Conservation (phyloP, 2,113 vertebrate genomes). For the Misgurnus mizolepis region DNA sequence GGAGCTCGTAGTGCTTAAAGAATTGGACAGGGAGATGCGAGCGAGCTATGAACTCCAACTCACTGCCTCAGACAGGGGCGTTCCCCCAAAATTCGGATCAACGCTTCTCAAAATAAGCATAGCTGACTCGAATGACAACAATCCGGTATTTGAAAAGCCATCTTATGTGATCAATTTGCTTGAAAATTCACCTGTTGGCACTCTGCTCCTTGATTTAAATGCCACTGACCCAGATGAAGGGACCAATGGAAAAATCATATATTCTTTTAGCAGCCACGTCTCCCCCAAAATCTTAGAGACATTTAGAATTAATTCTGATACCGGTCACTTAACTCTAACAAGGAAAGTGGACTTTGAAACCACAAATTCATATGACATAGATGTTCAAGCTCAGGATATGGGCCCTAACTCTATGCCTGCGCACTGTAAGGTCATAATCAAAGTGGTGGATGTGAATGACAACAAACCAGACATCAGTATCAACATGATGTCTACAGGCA, state of each 20-base stretch:
- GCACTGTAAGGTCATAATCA: constrained; percentile 95
- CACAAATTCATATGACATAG: constrained; percentile 89
- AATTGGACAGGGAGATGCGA: constrained; percentile 88
- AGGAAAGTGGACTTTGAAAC: constrained; percentile 90
- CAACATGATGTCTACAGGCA: constrained; percentile 88
- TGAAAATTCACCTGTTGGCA: constrained; percentile 86
- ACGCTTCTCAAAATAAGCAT: constrained; percentile 91
- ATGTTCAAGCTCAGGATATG: constrained; percentile 94
- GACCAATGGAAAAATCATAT: constrained; percentile 91
- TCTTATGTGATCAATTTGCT: constrained; percentile 86
- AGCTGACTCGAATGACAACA: constrained; percentile 96
- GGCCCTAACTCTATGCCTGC: constrained; percentile 96
- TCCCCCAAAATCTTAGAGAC: constrained; percentile 91
- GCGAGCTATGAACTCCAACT: constrained; percentile 90
- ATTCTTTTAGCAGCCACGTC: constrained; percentile 94
- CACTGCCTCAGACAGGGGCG: constrained; percentile 90
- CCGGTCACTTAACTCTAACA: constrained; percentile 86
- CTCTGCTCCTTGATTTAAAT: constrained; percentile 89
- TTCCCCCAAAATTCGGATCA: constrained; percentile 86
- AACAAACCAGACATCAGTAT: constrained; percentile 96
- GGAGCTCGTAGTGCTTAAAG: constrained; percentile 87
- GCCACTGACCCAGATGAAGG: constrained; percentile 96
- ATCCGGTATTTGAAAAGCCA: constrained; percentile 86
- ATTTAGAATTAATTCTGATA: constrained; percentile 90
- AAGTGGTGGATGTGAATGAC: constrained; percentile 93